Evolutionary conservation across 1,140 invertebrate genomes (phyloP).

Genomic region (Aphis gossypii): DNA sequence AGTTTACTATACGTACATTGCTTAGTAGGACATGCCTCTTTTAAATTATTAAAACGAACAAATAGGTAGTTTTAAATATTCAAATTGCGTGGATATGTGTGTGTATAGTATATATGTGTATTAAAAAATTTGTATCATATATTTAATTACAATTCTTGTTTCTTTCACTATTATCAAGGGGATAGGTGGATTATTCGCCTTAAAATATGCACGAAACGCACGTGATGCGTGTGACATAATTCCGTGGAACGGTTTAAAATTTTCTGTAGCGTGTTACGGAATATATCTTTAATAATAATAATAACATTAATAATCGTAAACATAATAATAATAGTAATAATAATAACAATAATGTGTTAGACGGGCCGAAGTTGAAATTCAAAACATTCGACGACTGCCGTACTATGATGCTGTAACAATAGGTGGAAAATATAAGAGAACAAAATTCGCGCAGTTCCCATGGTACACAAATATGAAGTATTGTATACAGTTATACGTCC

Average conservation of each 20-base stretch:
- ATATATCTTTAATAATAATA: neutral
- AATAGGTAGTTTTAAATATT: neutral
- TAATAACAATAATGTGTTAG: neutral
- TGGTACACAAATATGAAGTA: neutral
- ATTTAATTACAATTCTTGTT: neutral
- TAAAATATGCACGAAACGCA: neutral
- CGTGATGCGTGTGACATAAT: neutral
- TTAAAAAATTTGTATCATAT: neutral
- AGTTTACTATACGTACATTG: neutral
- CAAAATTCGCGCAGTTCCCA: neutral
- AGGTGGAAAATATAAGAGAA: neutral
- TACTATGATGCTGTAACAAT: neutral
- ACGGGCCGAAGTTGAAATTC: neutral
- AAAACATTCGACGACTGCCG: neutral
- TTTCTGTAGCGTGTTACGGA: neutral
- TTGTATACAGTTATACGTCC: neutral
- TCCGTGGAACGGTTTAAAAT: neutral
- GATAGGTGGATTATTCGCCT: neutral
- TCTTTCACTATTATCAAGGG: neutral
- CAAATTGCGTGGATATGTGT: neutral
- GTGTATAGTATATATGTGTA: neutral
- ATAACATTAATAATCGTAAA: neutral
- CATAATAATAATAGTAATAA: neutral
- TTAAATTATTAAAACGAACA: neutral
- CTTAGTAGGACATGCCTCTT: neutral